Evolutionary conservation across 2,113 vertebrate genomes (phyloP).

Genomic region (Trochalopteron elliotii): DNA sequence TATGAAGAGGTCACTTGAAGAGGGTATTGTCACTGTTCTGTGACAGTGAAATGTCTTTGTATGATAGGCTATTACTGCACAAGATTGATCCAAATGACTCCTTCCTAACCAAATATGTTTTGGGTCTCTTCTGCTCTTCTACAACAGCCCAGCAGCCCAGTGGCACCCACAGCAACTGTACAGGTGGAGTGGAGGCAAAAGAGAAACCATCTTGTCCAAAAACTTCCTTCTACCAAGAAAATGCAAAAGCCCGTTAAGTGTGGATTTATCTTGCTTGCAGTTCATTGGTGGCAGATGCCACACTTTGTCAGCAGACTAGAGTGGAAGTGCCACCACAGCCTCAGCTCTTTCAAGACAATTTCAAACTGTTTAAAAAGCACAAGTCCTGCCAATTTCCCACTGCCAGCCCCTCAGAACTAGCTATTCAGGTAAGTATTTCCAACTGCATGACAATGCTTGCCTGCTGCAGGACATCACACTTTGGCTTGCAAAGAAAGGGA

Average conservation of each 20-base stretch:
- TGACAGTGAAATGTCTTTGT: neutral
- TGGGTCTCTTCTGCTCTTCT: neutral
- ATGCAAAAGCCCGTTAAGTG: neutral
- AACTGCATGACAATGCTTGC: neutral
- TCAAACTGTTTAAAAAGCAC: neutral
- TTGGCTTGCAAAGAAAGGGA: neutral
- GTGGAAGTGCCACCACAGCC: neutral
- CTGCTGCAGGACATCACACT: neutral
- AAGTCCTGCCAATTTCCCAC: neutral
- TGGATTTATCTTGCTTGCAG: neutral
- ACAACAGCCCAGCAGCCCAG: neutral
- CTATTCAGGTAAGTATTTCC: neutral
- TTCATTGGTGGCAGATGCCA: neutral
- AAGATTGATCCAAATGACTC: neutral
- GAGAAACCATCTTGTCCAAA: neutral
- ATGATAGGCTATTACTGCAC: neutral
- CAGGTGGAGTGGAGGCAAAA: neutral
- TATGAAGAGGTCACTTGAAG: neutral
- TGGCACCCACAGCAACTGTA: neutral
- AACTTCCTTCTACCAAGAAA: neutral
- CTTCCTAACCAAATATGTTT: neutral
- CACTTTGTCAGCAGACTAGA: neutral
- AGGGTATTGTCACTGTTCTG: neutral
- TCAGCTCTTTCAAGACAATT: neutral
- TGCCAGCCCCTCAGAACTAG: neutral